These are phyloP conservation scores for Teinopalpus imperialis DNA, from an alignment of 2,888 invertebrate genomes.

Conservation along the genomic window DNA sequence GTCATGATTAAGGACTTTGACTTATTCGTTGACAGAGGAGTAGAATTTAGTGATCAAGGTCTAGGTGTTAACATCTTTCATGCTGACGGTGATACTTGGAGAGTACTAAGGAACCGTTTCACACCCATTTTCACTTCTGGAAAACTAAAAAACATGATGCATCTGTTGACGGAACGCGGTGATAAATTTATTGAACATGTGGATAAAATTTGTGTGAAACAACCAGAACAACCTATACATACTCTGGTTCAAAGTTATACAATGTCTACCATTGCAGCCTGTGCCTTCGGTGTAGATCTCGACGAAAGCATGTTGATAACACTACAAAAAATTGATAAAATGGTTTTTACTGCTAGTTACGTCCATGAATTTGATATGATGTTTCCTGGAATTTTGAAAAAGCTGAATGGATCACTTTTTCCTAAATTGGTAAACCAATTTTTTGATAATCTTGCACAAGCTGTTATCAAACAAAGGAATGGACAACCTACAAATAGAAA, in stretches of 20 bases:
- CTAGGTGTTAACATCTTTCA: constrained; percentile 52
- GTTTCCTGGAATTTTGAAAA: constrained; percentile 48
- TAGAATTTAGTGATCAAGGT: constrained; percentile 46
- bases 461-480: constrained; percentile 41
- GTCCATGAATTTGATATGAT: constrained; percentile 43
- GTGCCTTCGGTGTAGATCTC: constrained; percentile 43
- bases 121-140: constrained; percentile 55
- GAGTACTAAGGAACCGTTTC: constrained; percentile 44
- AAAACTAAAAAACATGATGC: constrained; percentile 57
- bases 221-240: constrained; percentile 39
- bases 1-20: constrained; percentile 58
- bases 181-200: constrained; percentile 42
- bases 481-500: constrained; percentile 41
- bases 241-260: constrained; percentile 43
- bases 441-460: constrained; percentile 40
- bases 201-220: constrained; percentile 23
- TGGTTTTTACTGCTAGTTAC: constrained; percentile 28
- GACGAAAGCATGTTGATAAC: constrained; percentile 28
- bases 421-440: constrained; percentile 37
- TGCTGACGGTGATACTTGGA: constrained; percentile 51
- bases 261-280: constrained; percentile 41
- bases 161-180: constrained; percentile 43
- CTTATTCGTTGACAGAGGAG: constrained; percentile 46
- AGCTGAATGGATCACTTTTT: constrained; percentile 38
- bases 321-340: constrained; percentile 39